These are phyloP conservation scores for Acropora yongei DNA, from an alignment of 64 coral and sea anemone genomes.

Conservation along the genomic window DNA sequence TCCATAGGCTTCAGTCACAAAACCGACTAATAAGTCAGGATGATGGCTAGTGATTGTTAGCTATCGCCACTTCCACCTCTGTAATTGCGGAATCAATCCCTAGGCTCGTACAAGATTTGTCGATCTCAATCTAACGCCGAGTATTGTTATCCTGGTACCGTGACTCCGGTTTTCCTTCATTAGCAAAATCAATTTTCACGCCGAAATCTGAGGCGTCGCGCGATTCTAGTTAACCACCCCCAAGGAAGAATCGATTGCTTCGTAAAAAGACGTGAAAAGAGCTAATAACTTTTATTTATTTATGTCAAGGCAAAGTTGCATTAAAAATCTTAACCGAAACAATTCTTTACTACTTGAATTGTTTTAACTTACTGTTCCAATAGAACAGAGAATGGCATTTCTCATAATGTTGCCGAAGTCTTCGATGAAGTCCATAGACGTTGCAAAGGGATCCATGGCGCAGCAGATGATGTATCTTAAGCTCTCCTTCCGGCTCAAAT, in stretches of 20 bases:
- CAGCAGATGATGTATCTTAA: slow-evolving; percentile 59
- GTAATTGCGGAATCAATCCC: too few relatives aligned
- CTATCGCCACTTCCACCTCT: too few relatives aligned
- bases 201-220: slow-evolving; percentile 1
- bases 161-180: neutral
- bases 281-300: neutral
- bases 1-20: too few relatives aligned
- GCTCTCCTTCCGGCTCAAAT: neutral
- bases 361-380: slow-evolving; percentile 57
- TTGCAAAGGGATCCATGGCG: slow-evolving; percentile 65
- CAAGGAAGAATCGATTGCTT: neutral
- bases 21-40: too few relatives aligned
- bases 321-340: slow-evolving; percentile 1
- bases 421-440: slow-evolving; percentile 56
- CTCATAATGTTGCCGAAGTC: slow-evolving; percentile 53
- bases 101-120: too few relatives aligned
- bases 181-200: slow-evolving; percentile 2
- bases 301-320: slow-evolving; percentile 1
- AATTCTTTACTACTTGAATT: neutral
- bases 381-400: slow-evolving; percentile 57
- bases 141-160: neutral
- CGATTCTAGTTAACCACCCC: neutral
- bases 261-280: too few relatives aligned
- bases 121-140: too few relatives aligned
- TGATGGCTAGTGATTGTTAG: too few relatives aligned